Conservation (phyloP, 2,113 vertebrate species). For the Pseudois nayaur region DNA sequence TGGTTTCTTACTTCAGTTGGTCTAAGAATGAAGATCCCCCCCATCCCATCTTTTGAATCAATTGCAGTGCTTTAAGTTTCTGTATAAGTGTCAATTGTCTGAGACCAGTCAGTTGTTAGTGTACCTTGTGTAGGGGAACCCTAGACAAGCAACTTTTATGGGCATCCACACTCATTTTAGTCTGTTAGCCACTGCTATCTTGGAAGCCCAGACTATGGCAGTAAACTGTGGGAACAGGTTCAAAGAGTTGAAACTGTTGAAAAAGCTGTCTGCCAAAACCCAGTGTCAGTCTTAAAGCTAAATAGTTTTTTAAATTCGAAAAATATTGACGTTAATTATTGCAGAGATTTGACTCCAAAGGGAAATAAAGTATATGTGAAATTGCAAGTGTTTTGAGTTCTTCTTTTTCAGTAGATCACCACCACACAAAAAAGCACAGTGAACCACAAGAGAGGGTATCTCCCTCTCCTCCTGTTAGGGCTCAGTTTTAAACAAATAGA, state of each 20-base stretch:
- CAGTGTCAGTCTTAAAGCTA: constrained; percentile 39
- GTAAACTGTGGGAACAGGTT: background rate
- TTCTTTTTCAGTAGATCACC: background rate
- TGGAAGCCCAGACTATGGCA: background rate
- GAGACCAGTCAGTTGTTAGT: background rate
- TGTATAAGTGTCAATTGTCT: background rate
- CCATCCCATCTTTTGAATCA: background rate
- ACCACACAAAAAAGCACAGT: background rate
- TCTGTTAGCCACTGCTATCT: background rate
- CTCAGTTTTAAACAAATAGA: background rate
- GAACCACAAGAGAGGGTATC: background rate
- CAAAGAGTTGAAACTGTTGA: constrained; percentile 35
- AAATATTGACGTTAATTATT: constrained; percentile 24
- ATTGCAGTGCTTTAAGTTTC: background rate
- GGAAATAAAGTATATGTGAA: constrained; percentile 41
- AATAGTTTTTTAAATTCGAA: constrained; percentile 29
- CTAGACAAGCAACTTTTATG: background rate
- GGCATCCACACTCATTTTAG: background rate
- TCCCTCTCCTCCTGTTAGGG: background rate
- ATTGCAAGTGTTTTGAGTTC: background rate
- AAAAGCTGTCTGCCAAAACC: constrained; percentile 2
- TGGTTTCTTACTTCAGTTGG: background rate
- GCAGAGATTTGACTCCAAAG: constrained; percentile 29
- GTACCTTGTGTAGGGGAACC: background rate
- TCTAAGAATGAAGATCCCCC: background rate